A percentile compares a stretch with the other conserved stretches of the same genome.
Evolutionary conservation across 2,797 vertebrate genomes (phyloP).

Genomic region (Eulemur rubriventer): DNA sequence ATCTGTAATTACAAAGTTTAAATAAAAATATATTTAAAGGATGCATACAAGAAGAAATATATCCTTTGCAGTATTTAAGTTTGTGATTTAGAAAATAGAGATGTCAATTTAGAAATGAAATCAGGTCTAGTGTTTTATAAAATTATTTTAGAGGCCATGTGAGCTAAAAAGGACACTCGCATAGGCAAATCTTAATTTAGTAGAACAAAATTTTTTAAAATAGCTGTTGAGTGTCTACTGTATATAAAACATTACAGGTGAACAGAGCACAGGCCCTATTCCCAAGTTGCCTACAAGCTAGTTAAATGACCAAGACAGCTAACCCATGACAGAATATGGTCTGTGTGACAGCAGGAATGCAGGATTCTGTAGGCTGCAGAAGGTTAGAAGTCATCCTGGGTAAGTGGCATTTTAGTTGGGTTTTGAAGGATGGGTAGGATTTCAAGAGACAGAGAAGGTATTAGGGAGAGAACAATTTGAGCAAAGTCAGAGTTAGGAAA

Average conservation of each 20-base stretch:
- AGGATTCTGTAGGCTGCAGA: neutral
- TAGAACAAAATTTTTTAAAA: neutral
- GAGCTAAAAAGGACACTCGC: neutral
- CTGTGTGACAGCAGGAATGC: neutral
- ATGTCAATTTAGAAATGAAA: constrained; percentile 31
- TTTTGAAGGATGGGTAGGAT: neutral
- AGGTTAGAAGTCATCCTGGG: neutral
- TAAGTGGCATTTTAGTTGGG: neutral
- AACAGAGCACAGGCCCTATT: neutral
- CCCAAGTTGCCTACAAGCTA: neutral
- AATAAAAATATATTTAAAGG: neutral
- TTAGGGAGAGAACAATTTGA: neutral
- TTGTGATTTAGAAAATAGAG: neutral
- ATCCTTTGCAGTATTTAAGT: neutral
- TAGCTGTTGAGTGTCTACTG: neutral
- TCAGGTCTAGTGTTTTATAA: neutral
- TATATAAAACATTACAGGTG: neutral
- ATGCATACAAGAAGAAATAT: neutral
- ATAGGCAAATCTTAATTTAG: neutral
- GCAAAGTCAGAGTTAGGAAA: neutral
- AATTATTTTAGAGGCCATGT: neutral
- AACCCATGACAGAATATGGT: neutral
- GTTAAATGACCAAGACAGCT: neutral
- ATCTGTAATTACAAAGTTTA: neutral
- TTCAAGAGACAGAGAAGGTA: neutral